Evolutionary conservation across 2,888 invertebrate genomes (phyloP).

Genomic region (Syrphus vitripennis): DNA sequence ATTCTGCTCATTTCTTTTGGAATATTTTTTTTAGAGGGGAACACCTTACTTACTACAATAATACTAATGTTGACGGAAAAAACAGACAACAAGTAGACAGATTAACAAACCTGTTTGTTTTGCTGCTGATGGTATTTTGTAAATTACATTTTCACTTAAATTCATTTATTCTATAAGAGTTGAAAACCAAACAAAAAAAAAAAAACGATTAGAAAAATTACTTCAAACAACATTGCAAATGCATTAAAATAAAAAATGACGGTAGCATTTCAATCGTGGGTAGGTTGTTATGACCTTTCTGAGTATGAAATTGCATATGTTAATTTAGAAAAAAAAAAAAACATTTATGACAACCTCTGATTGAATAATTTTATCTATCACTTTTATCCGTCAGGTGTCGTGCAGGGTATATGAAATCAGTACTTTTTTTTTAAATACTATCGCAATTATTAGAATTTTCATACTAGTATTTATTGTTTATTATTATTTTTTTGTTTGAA

Average conservation of each 20-base stretch:
- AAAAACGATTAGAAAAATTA: not conserved
- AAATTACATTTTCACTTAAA: constrained; percentile 6
- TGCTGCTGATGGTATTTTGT: not conserved
- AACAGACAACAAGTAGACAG: not conserved
- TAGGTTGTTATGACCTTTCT: not conserved
- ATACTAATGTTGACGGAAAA: not conserved
- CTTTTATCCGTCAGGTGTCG: not conserved
- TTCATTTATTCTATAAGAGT: not conserved
- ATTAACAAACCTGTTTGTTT: constrained; percentile 11
- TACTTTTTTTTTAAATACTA: not conserved
- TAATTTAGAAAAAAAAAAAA: not conserved
- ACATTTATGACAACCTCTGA: not conserved
- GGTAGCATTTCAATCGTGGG: not conserved
- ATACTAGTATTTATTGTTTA: not conserved
- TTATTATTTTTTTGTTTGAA: not conserved
- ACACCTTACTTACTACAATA: not conserved
- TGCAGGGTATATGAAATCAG: not conserved
- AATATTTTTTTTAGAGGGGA: not conserved
- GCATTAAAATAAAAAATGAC: not conserved
- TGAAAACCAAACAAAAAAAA: not conserved
- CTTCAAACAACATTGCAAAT: not conserved
- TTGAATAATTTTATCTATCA: not conserved
- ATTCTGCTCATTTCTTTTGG: not conserved
- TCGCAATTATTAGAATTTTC: not conserved
- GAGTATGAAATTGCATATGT: not conserved